These are phyloP conservation scores for Acrocera orbiculus DNA, from an alignment of 2,888 invertebrate genomes.

Conservation along the genomic window DNA sequence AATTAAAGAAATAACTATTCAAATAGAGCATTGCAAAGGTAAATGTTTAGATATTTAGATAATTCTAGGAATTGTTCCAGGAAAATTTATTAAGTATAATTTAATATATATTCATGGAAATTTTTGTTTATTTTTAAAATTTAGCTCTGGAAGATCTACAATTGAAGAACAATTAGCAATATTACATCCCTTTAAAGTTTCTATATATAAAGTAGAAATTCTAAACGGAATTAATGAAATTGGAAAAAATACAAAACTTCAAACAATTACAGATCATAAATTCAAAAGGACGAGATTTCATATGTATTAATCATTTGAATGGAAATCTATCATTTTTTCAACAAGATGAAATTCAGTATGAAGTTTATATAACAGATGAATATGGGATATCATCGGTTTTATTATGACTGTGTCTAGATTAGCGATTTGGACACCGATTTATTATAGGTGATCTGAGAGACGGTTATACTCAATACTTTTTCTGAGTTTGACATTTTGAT, in stretches of 20 bases:
- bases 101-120: slow-evolving; percentile 1
- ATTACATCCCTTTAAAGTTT: slow-evolving; percentile 60
- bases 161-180: slow-evolving; percentile 49
- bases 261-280: slow-evolving; percentile 60
- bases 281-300: slow-evolving; percentile 68
- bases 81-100: slow-evolving; percentile 62
- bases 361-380: slow-evolving; percentile 54
- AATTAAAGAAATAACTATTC: too few species aligned
- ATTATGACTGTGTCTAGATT: too few species aligned
- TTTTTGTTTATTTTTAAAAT: slow-evolving; percentile 5
- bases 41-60: too few species aligned
- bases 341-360: slow-evolving; percentile 77
- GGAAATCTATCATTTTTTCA: slow-evolving; percentile 81
- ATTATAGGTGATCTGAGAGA: too few species aligned
- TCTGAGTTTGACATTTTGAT: too few species aligned
- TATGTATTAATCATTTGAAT: slow-evolving; percentile 82
- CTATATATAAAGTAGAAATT: slow-evolving; percentile 52
- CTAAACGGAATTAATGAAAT: slow-evolving; percentile 61
- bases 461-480: too few species aligned
- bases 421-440: too few species aligned
- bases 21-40: too few species aligned
- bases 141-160: slow-evolving; percentile 18
- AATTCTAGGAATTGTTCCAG: slow-evolving; percentile 65
- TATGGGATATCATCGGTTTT: slow-evolving; percentile 53
- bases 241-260: slow-evolving; percentile 54